Base-by-base conservation (phyloP, 64 coral and sea anemone species). In the Pachyseris speciosa region DNA sequence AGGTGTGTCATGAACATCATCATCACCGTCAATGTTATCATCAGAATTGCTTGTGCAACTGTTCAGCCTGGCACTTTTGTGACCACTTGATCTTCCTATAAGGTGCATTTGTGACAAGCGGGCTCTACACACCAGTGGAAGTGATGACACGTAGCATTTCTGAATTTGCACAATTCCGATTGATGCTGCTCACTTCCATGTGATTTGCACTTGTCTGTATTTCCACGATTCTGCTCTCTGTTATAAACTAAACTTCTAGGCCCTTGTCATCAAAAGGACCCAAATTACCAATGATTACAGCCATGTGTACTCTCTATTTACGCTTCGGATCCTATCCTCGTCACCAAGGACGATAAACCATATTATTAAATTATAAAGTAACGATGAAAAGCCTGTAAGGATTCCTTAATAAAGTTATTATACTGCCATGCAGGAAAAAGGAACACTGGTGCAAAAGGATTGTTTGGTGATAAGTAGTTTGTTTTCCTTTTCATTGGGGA, bases 81-180 rank as follows among this genome's bases (percentile, higher is more conserved):
- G 9, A 70, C 67, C 67, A 70, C 67, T 70, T 37, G 32, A 70
- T 70, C 31, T 67, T 67, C 26, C 64, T 67, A 30, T 67, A 31
- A 67, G 30, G 24, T 33, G 64, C 64, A 67, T 32, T 67, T 67
- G 64, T 32, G 64, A 67, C 27, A 61, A 61, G 10, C 58, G 58
- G 58, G 58, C 58, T 61, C 2, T 61, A 61, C 58, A 0, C n/a
- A 61, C 58, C 13, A 17, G 58, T 27, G 16, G 58, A 15, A 61
- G 45, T 49, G 45, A 49, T 49, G 45, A 49, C 45, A 49, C 45
- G 45, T 15, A 1, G 45, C 45, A 49, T 49, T 49, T 49, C 45
- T 49, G 45, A 13, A 58, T 58, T 20, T 58, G 19, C 11, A 58
- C 15, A 20, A 58, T 24, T 58, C 52, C 11, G 52, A 58, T 3